phyloP scores from a whole-genome alignment of 2,888 invertebrate genomes.

The Carterocephalus palaemon region DNA sequence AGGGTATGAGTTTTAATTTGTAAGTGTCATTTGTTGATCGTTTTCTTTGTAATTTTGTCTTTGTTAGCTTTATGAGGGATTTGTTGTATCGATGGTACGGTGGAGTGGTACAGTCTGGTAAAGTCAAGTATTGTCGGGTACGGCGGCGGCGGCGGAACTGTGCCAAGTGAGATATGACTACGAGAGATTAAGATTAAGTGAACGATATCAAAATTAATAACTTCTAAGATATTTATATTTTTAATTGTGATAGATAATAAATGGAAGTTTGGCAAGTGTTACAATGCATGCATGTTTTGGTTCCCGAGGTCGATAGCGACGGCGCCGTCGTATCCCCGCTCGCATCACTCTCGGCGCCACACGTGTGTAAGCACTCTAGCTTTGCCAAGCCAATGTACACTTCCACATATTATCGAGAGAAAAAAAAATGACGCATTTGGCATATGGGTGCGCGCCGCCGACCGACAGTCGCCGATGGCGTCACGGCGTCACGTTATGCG shows the following conservation, averaged over 20 bases:
- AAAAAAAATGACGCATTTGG: slow-evolving; percentile 63
- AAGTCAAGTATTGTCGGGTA: no score
- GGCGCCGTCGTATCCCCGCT: slow-evolving; percentile 5
- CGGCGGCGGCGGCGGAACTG: slow-evolving; percentile 62
- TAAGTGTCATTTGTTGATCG: slow-evolving; percentile 77
- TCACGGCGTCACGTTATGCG: slow-evolving; percentile 4
- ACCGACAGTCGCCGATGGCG: slow-evolving; percentile 16
- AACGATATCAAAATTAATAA: slow-evolving; percentile 75
- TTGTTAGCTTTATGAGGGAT: slow-evolving; percentile 75
- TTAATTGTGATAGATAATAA: slow-evolving; percentile 76
- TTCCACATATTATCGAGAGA: slow-evolving; percentile 75
- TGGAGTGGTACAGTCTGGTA: slow-evolving; percentile 39
- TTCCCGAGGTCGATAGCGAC: slow-evolving; percentile 19
- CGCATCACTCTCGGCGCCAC: slow-evolving; percentile 8
- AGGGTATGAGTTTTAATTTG: slow-evolving; percentile 73
- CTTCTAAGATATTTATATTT: slow-evolving; percentile 74
- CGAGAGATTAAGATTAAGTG: slow-evolving; percentile 77
- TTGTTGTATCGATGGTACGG: slow-evolving; percentile 54
- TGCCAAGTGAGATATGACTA: slow-evolving; percentile 77
- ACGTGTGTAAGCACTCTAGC: slow-evolving; percentile 7
- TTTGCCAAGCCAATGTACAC: slow-evolving; percentile 35
- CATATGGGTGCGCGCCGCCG: slow-evolving; percentile 37
- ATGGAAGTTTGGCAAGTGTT: slow-evolving; percentile 71
- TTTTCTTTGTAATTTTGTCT: slow-evolving; percentile 76
- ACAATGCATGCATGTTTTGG: slow-evolving; percentile 58